Base-by-base conservation (phyloP, 1,140 invertebrate genomes). In the Heliconius congener region DNA sequence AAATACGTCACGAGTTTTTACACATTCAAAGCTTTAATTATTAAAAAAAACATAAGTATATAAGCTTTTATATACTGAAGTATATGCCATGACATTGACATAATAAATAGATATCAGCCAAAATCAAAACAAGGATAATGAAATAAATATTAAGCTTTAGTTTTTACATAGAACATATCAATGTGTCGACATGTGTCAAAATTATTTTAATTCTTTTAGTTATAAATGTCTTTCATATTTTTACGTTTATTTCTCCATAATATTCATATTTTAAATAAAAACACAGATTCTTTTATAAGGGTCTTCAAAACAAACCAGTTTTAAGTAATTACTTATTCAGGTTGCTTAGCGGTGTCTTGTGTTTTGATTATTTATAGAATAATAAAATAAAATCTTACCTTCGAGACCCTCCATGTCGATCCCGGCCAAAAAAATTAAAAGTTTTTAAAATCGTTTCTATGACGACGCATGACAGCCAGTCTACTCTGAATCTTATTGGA, bases 361-460 rank as follows among this genome's bases (percentile, higher is more conserved):
- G 13, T 30, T 30, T 66, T 27, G 0, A 72, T 72, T 72, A 72
- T 39, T 19, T 39, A 37, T 27, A 42, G 8, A 87, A 87, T 85
- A 83, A 82, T 80, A 83, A 75, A 78, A 73, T 78, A 75, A 86
- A 83, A 84, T 89, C 91, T 93, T 82, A 94, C 93, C 91, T 88
- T 93, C 93, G 78, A 86, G 85, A 87, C 90, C 89, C 85, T 94
- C 93, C 93, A 94, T 94, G 83, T 92, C 92, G 85, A 84, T 87
- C 87, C 90, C 87, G 87, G 86, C 87, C 87, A 91, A 91, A 92
- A 90, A 93, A 90, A 90, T 89, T 79, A 89, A 91, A 93, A 93
- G 88, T 91, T 93, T 90, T 87, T 88, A 86, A 92, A 93, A 90
- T 84, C 91, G 93, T 94, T 94, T 94, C 93, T 94, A 94, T 94